phyloP scores from a whole-genome alignment of 2,888 invertebrate species.

The Epiblema foenella region DNA sequence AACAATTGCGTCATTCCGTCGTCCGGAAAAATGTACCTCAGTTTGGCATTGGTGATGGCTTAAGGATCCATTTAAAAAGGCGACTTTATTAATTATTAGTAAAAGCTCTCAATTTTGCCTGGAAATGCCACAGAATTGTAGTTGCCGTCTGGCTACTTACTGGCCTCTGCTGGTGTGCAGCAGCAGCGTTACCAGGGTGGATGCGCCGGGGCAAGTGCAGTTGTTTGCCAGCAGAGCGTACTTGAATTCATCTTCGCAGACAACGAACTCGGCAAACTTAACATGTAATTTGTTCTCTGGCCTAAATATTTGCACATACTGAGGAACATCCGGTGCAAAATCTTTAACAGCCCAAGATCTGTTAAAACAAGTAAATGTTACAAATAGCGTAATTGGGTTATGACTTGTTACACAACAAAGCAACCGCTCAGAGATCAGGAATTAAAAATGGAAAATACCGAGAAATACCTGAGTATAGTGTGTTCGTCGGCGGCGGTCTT shows the following conservation, averaged over 20 bases:
- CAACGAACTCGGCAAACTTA: conserved; percentile 99
- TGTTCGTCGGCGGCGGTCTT: conserved; percentile 96
- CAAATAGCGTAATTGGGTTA: background rate
- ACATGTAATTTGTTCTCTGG: conserved; percentile 99
- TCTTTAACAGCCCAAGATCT: conserved; percentile 99
- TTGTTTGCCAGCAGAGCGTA: conserved; percentile 99
- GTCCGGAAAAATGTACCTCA: no score
- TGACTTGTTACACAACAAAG: background rate
- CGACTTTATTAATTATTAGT: background rate
- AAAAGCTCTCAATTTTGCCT: background rate
- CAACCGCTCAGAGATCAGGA: no score
- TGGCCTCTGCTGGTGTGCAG: conserved; percentile 99
- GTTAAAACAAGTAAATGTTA: conserved; percentile 56
- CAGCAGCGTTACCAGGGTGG: conserved; percentile 97
- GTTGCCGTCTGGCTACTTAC: conserved; percentile 86
- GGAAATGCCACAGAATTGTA: background rate
- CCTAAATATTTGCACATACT: conserved; percentile 99
- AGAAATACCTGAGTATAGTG: conserved; percentile 85
- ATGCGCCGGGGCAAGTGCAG: conserved; percentile 98
- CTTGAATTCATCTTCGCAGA: conserved; percentile 99
- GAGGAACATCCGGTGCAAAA: conserved; percentile 97
- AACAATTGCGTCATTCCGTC: no score
- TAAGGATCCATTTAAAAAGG: background rate
- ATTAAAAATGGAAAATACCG: no score
- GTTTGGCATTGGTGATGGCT: background rate